Percentiles rank a stretch among this genome's conserved stretches.
These are phyloP conservation scores for Acrobasis consociella DNA, from an alignment of 2,888 invertebrate genomes.

Conservation along the genomic window DNA sequence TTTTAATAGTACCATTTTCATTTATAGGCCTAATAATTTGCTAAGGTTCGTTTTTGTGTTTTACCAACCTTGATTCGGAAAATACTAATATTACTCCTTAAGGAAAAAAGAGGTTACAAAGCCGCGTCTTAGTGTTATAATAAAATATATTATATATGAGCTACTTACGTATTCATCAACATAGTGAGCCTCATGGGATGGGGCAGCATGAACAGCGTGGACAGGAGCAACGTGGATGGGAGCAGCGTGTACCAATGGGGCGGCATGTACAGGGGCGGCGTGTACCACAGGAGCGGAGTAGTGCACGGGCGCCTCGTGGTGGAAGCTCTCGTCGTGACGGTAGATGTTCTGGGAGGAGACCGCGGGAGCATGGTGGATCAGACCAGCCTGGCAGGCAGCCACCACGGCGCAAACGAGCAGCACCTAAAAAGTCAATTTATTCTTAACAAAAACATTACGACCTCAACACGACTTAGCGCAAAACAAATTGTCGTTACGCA, in stretches of 20 bases:
- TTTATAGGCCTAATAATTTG: too few species aligned
- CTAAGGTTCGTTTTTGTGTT: too few species aligned
- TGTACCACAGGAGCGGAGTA: slow-evolving; percentile 48
- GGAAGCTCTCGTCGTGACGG: slow-evolving; percentile 63
- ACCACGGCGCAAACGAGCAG: slow-evolving; percentile 61
- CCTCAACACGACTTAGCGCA: background rate
- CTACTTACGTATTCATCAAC: slow-evolving; percentile 74
- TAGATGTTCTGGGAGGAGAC: slow-evolving; percentile 77
- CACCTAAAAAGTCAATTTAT: slow-evolving; percentile 47
- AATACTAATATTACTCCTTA: too few species aligned
- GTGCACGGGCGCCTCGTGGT: slow-evolving; percentile 63
- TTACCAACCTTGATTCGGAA: too few species aligned
- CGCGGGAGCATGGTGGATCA: slow-evolving; percentile 71
- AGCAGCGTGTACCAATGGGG: slow-evolving; percentile 37
- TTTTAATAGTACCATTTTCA: too few species aligned
- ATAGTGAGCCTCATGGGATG: slow-evolving; percentile 64
- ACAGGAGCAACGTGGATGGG: slow-evolving; percentile 33
- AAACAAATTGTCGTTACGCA: slow-evolving; percentile 40
- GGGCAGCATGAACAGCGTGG: slow-evolving; percentile 28
- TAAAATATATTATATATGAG: too few species aligned
- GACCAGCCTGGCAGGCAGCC: slow-evolving; percentile 68
- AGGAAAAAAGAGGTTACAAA: too few species aligned
- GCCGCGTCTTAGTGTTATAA: too few species aligned
- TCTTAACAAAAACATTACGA: slow-evolving; percentile 5
- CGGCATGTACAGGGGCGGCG: slow-evolving; percentile 38